These are phyloP conservation scores for Odiellus spinosus DNA, from an alignment of 2,888 invertebrate genomes.

Conservation along the genomic window DNA sequence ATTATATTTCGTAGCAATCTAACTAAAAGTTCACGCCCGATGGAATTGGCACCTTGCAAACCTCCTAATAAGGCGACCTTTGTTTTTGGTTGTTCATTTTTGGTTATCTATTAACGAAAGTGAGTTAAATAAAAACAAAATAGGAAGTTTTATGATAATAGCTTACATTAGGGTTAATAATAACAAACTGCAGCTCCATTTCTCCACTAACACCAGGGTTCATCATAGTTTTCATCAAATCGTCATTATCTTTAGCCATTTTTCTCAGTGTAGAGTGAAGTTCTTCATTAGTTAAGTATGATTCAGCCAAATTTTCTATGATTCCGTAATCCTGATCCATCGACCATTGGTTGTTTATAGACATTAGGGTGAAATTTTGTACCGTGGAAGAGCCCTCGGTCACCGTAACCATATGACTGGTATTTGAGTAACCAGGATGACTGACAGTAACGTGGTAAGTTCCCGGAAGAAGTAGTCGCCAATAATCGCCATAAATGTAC, in stretches of 20 bases:
- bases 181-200: constrained; percentile 15
- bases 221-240: constrained; percentile 47
- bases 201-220: constrained; percentile 42
- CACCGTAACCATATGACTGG: constrained; percentile 28
- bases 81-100: constrained; percentile 47
- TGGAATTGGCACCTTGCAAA: constrained; percentile 58
- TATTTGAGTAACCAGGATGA: constrained; percentile 42
- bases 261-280: constrained; percentile 46
- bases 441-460: constrained; percentile 59
- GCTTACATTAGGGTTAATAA: constrained; percentile 13
- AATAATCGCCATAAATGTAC: constrained; percentile 70
- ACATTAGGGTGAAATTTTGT: constrained; percentile 61
- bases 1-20: constrained; percentile 67
- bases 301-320: constrained; percentile 34
- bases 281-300: constrained; percentile 48
- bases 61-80: constrained; percentile 71
- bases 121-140: not conserved
- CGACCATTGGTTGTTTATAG: constrained; percentile 66
- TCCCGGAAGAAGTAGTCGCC: constrained; percentile 74
- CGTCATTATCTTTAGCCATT: constrained; percentile 49
- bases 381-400: constrained; percentile 40
- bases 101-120: not conserved
- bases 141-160: not conserved
- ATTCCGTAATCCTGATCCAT: constrained; percentile 30
- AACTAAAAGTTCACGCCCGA: constrained; percentile 65